Conservation (phyloP, 2,113 vertebrate species). For the Macquaria ambigua region DNA sequence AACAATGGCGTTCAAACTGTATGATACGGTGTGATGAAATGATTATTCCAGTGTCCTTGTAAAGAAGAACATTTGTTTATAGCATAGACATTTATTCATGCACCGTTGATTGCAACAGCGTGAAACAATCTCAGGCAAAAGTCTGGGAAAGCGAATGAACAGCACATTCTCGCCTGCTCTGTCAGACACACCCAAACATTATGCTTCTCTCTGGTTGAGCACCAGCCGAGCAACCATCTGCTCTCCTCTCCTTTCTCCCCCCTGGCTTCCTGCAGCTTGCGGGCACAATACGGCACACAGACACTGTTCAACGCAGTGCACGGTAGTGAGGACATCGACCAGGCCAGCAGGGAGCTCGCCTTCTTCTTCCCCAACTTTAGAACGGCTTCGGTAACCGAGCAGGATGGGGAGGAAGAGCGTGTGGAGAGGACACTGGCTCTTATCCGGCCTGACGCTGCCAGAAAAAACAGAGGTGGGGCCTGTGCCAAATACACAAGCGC, state of each 20-base stretch:
- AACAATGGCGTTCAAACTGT: not conserved
- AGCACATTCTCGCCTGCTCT: conserved; percentile 63
- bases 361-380: conserved; percentile 89
- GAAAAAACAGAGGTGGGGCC: conserved; percentile 82
- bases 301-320: conserved; percentile 89
- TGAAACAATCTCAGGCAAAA: conserved; percentile 45
- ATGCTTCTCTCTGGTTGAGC: conserved; percentile 72
- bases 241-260: conserved; percentile 69
- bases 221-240: conserved; percentile 84
- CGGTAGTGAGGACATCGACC: conserved; percentile 85
- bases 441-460: conserved; percentile 83
- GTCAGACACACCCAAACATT: conserved; percentile 79
- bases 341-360: conserved; percentile 87
- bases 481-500: conserved; percentile 74
- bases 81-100: conserved; percentile 20
- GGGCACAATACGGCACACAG: conserved; percentile 89
- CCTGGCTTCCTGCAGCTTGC: conserved; percentile 83
- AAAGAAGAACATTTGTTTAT: conserved; percentile 13
- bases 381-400: conserved; percentile 63
- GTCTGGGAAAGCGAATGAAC: conserved; percentile 60
- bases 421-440: conserved; percentile 86
- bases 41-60: not conserved
- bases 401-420: conserved; percentile 74
- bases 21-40: not conserved
- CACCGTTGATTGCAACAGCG: conserved; percentile 42